Conservation (phyloP, 37 sponge, comb jelly and placozoan genomes). For the Hexactinellida sp. region DNA sequence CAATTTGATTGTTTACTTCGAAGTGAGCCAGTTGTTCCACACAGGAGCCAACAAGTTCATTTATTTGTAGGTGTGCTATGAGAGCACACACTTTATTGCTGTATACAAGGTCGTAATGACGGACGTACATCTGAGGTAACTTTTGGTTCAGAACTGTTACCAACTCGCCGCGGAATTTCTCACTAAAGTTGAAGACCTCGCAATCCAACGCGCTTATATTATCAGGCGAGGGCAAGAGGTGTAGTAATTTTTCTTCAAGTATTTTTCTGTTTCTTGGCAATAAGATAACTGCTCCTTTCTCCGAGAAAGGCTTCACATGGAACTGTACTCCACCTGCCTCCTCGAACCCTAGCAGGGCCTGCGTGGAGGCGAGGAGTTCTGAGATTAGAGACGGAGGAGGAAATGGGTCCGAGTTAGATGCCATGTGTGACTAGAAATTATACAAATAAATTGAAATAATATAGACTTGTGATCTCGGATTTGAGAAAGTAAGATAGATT, state of each 20-base stretch:
- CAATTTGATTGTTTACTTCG: background rate
- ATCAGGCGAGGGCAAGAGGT: background rate
- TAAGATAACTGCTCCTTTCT: background rate
- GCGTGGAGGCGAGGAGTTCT: background rate
- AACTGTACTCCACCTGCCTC: background rate
- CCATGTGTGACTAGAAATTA: background rate
- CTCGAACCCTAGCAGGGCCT: background rate
- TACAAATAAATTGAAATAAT: no score
- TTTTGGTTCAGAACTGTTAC: background rate
- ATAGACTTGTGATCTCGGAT: no score
- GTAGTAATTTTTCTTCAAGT: background rate
- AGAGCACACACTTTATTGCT: background rate
- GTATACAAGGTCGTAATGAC: background rate
- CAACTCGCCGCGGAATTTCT: background rate
- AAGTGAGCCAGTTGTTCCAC: background rate
- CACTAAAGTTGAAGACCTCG: background rate
- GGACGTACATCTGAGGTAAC: background rate
- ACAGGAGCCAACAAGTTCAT: background rate
- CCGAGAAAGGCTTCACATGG: background rate
- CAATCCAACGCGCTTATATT: background rate
- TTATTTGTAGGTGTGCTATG: background rate
- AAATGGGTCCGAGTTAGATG: background rate
- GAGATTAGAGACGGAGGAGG: background rate
- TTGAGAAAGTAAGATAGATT: no score
- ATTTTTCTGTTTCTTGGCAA: background rate